Evolutionary conservation across 2,113 vertebrate species (phyloP), one percentile per base, ranked within the genome.

Genomic region (Vulpes vulpes): DNA sequence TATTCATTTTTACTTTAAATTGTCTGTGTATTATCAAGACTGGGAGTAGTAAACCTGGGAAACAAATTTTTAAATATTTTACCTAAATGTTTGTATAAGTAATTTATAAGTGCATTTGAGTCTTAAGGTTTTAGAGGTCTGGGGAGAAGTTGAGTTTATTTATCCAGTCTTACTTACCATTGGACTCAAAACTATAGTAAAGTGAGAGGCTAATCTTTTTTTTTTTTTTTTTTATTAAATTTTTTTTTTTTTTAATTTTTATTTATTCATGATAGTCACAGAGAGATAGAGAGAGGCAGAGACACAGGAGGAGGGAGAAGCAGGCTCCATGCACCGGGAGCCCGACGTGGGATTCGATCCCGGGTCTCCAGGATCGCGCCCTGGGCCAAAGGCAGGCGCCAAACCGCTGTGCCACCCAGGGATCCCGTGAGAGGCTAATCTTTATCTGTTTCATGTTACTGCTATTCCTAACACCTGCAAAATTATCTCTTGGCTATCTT

Each of bases 141-240:
- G 71, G 23, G 86, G 69, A 83, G 30, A 93, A 94, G 62, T 62
- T 92, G 17, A 74, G 10, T 87, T 90, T 94, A 90, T 94, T 92
- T 89, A 57, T 65, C 49, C 16, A 88, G 67, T 74, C 96, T 88
- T 90, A 79, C 11, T 90, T 97, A 93, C 62, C n/a, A 11, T 6
- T 81, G 60, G 38, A 49, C n/a, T 89, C 27, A 67, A 89, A 92
- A 84, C 25, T 92, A 17, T 2, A 89, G 55, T 76, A 82, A 92
- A 90, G 79, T n/a, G n/a, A 93, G 59, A 94, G 30, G 23, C 74
- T 83, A 73, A 35, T 83, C 19, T 89, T 97, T 97, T n/a, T n/a
- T n/a, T n/a, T n/a, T n/a, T n/a, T n/a, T n/a, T n/a, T n/a, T n/a
- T n/a, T n/a, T n/a, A n/a, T n/a, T n/a, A n/a, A n/a, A n/a, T n/a